These are phyloP conservation scores for Harpalus rufipes DNA, from an alignment of 2,888 invertebrate genomes.

Conservation along the genomic window DNA sequence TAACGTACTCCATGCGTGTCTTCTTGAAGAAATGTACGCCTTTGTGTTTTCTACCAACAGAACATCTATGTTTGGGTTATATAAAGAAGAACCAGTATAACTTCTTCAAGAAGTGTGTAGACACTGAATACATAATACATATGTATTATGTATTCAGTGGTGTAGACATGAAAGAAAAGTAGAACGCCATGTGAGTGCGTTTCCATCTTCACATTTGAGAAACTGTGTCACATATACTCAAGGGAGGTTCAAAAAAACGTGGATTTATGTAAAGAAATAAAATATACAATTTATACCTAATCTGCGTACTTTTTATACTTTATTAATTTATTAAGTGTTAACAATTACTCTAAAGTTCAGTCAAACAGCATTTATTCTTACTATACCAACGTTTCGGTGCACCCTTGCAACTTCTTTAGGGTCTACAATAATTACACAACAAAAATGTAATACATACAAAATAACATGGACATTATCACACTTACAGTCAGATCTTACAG, in stretches of 20 bases:
- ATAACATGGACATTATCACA: too few species aligned
- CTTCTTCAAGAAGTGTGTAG: neutral
- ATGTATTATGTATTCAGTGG: too few species aligned
- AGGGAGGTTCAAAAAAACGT: neutral
- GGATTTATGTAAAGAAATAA: neutral
- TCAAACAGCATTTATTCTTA: too few species aligned
- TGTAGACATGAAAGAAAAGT: neutral
- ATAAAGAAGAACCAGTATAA: neutral
- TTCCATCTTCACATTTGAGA: slow-evolving; percentile 26
- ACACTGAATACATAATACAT: too few species aligned
- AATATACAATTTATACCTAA: neutral
- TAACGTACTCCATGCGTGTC: neutral
- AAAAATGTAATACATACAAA: too few species aligned
- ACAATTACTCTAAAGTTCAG: too few species aligned
- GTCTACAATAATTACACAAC: too few species aligned
- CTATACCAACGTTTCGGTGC: too few species aligned
- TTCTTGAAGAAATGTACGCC: neutral
- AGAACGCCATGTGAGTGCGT: neutral
- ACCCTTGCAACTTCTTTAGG: too few species aligned
- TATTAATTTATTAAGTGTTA: too few species aligned
- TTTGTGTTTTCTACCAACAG: slow-evolving; percentile 4
- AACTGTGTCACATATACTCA: neutral
- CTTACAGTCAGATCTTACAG: too few species aligned
- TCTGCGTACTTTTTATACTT: too few species aligned
- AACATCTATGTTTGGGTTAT: neutral